A percentile compares a stretch with the other conserved stretches of the same genome.
Conservation (phyloP, 2,797 vertebrate genomes). For the Otolemur crassicaudatus region DNA sequence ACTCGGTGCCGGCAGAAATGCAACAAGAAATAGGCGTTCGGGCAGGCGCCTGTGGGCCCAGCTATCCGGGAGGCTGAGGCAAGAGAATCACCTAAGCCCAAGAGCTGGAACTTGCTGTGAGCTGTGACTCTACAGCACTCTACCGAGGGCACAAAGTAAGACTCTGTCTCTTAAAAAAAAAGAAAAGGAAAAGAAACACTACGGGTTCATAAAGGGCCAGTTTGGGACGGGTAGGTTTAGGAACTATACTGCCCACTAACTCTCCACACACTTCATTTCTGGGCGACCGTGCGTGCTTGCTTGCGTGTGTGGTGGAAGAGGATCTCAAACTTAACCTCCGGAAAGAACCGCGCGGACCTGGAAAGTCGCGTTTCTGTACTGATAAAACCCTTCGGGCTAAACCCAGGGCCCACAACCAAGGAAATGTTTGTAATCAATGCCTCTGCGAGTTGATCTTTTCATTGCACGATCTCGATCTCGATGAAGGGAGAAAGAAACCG, state of each 20-base stretch:
- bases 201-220: neutral
- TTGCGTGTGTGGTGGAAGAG: neutral
- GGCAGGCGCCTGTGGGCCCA: too few species aligned
- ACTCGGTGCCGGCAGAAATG: too few species aligned
- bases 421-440: neutral
- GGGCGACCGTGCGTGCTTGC: neutral
- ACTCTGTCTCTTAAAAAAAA: too few species aligned
- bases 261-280: neutral
- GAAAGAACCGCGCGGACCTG: neutral
- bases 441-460: neutral
- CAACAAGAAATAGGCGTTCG: too few species aligned
- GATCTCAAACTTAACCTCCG: slow-evolving; percentile 14
- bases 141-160: too few species aligned
- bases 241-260: neutral
- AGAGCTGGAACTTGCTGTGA: too few species aligned
- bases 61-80: too few species aligned
- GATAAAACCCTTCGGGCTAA: neutral
- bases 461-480: neutral
- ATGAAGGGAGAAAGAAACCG: neutral
- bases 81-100: too few species aligned
- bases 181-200: too few species aligned
- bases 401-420: neutral
- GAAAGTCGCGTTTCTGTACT: neutral
- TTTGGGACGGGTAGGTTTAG: neutral
- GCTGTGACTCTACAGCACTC: too few species aligned